Conservation (phyloP, 35 echinoderm and acorn worm genomes). For the Patiria miniata region DNA sequence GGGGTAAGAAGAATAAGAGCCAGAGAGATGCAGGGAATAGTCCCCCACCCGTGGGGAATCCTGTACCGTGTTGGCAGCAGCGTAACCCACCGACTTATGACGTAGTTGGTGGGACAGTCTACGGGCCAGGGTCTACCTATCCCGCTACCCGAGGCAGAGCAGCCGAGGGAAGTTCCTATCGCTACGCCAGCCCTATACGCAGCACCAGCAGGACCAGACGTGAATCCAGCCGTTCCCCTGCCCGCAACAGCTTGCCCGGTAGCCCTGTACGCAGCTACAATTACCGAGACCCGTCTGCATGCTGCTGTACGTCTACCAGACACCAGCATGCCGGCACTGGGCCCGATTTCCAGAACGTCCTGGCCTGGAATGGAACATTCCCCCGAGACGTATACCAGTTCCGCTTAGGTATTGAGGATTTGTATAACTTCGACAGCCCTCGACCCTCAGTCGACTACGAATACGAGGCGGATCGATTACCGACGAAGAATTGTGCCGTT, state of each 20-base stretch:
- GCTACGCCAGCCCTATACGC: conserved; percentile 66
- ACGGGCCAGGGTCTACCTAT: conserved; percentile 54
- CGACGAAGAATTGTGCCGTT: conserved; percentile 53
- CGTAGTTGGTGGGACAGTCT: conserved; percentile 30
- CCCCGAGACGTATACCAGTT: conserved; percentile 90
- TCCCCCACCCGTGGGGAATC: conserved; percentile 6
- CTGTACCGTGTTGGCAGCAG: conserved; percentile 19
- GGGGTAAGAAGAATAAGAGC: conserved; percentile 45
- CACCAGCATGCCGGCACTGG: conserved; percentile 46
- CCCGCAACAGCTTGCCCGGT: conserved; percentile 59
- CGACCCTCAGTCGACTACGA: conserved; percentile 88
- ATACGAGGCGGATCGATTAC: conserved; percentile 48
- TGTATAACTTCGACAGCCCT: conserved; percentile 74
- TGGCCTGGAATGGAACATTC: conserved; percentile 95
- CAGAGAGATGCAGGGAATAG: neutral
- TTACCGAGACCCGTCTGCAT: conserved; percentile 49
- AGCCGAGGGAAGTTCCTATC: conserved; percentile 73
- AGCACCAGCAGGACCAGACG: conserved; percentile 53
- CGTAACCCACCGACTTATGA: conserved; percentile 66
- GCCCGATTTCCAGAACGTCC: conserved; percentile 66
- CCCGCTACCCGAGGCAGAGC: conserved; percentile 51
- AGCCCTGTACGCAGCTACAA: conserved; percentile 62
- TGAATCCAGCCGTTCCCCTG: conserved; percentile 54
- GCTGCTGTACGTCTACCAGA: conserved; percentile 42
- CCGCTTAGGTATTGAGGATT: conserved; percentile 59